Conservation (phyloP, 2,888 invertebrate species). For the Cosmia pyralina region DNA sequence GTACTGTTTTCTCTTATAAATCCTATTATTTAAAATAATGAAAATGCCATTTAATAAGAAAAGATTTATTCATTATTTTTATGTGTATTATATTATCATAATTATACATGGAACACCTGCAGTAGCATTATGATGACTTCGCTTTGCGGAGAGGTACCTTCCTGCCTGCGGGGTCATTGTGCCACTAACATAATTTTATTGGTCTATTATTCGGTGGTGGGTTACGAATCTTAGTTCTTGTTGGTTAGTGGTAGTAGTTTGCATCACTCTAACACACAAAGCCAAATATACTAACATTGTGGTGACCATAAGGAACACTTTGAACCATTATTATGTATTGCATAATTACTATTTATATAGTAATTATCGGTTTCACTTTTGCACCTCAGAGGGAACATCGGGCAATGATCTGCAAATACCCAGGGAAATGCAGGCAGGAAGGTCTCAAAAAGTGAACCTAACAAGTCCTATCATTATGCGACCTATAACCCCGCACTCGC, state of each 20-base stretch:
- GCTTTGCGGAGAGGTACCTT: constrained; percentile 90
- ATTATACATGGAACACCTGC: constrained; percentile 69
- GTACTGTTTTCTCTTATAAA: constrained; percentile 44
- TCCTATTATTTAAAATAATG: constrained; percentile 55
- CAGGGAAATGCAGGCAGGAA: constrained; percentile 92
- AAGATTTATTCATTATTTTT: constrained; percentile 53
- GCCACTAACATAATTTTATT: constrained; percentile 85
- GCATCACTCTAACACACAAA: constrained; percentile 80
- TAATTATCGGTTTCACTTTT: constrained; percentile 88
- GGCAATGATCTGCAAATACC: constrained; percentile 89
- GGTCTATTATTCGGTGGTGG: constrained; percentile 84
- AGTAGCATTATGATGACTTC: constrained; percentile 87
- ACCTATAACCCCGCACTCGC: constrained; percentile 84
- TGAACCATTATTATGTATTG: constrained; percentile 66
- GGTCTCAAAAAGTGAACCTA: constrained; percentile 89
- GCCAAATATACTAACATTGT: constrained; percentile 78
- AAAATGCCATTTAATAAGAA: constrained; percentile 65
- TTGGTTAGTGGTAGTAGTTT: constrained; percentile 77
- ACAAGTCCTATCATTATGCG: constrained; percentile 83
- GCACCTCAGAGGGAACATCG: constrained; percentile 89
- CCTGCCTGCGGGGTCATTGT: constrained; percentile 89
- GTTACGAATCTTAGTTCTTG: constrained; percentile 74
- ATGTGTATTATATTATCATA: constrained; percentile 62
- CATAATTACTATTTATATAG: constrained; percentile 76
- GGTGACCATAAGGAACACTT: constrained; percentile 67